These are phyloP conservation scores for Erpobdella octoculata DNA, from an alignment of 2,888 invertebrate species.

Conservation along the genomic window DNA sequence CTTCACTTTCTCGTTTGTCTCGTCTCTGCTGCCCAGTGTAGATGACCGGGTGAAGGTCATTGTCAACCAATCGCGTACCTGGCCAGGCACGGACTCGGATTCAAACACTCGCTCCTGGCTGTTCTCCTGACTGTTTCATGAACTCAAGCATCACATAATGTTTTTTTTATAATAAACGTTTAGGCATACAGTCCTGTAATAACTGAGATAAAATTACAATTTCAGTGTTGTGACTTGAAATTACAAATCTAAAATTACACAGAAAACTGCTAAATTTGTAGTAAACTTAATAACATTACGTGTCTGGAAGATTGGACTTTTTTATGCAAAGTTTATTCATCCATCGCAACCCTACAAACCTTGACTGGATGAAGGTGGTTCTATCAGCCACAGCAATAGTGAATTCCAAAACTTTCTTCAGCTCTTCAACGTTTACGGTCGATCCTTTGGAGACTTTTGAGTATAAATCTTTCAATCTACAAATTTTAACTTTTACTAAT, in stretches of 20 bases:
- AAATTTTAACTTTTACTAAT: too few species aligned
- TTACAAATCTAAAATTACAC: too few species aligned
- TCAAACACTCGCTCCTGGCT: constrained; percentile 6
- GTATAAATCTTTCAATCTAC: constrained; percentile 3
- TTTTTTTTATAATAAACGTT: too few species aligned
- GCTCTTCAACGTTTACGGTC: neutral
- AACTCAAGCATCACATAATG: too few species aligned
- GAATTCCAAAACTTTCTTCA: neutral
- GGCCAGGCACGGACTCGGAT: constrained; percentile 5
- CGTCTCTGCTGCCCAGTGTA: neutral
- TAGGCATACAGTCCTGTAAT: too few species aligned
- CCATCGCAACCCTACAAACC: neutral
- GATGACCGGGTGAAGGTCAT: constrained; percentile 25
- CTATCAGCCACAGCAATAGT: neutral
- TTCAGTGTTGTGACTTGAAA: too few species aligned
- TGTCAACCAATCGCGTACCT: constrained; percentile 27
- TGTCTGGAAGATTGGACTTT: too few species aligned
- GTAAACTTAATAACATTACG: too few species aligned
- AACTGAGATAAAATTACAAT: too few species aligned
- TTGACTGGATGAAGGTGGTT: neutral
- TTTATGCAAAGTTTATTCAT: too few species aligned
- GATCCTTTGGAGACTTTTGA: neutral
- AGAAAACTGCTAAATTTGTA: too few species aligned
- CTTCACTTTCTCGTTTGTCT: neutral
- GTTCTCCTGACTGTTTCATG: neutral